Evolutionary conservation across 2,113 vertebrate species (phyloP), one percentile per base, ranked within the genome.

Genomic region (Tragelaphus strepsiceros): DNA sequence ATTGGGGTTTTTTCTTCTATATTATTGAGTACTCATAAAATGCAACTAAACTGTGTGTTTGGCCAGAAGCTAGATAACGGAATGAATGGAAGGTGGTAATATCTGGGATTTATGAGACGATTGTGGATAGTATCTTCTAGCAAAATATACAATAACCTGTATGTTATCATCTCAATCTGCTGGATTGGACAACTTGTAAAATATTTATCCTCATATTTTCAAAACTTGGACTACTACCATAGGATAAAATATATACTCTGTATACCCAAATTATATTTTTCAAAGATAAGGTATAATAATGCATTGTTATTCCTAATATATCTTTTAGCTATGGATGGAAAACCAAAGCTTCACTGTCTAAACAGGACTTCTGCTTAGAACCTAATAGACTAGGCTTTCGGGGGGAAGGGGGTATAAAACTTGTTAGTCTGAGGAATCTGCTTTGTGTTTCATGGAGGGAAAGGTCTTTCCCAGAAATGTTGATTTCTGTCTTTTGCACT

Each of bases 151-250:
- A 95, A 22, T 58, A 82, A 32, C 35, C 77, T 84, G 24, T 92
- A 30, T 97, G 59, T 61, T 81, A 64, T 88, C 59, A 88, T 35
- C n/a, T 94, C 78, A 83, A 32, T 54, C 93, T 97, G 91, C 96
- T 97, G 67, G 64, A 97, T 92, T 71, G 67, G 62, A 84, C 92
- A 94, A 77, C 94, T 78, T 84, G 61, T 80, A 59, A 74, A 86
- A 91, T 67, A 54, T 80, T 92, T 17, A 95, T 91, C 30, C 88
- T 81, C 58, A 89, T 43, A 22, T 51, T 3, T 90, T 96, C 88
- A 84, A 32, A 96, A 59, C 26, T 82, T 88, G 35, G 58, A 51
- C 53, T 59, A 59, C 24, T 59, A 32, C 92, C 62, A 3, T 24
- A 62, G 32, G 1, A 13, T 71, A 67, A 91, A 86, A 61, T 62